phyloP scores from a whole-genome alignment of 2,888 invertebrate species.

The Parnassius glacialis region DNA sequence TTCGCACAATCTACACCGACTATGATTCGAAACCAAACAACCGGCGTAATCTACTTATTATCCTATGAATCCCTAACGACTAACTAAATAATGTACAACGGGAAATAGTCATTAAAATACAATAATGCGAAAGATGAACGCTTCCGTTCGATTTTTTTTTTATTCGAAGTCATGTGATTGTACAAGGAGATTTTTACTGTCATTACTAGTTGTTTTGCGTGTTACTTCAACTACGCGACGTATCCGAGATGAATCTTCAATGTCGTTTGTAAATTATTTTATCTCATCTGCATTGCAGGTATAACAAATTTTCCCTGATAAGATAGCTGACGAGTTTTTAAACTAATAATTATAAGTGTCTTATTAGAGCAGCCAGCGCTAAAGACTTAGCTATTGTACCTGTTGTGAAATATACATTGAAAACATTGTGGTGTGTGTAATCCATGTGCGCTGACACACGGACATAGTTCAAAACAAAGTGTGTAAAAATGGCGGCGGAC shows the following conservation, averaged over 20 bases:
- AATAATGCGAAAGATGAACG: conserved; percentile 1
- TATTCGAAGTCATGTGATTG: no score
- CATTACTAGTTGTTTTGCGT: no score
- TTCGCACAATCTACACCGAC: no score
- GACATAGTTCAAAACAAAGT: conserved; percentile 37
- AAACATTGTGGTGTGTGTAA: conserved; percentile 17
- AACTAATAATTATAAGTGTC: not conserved
- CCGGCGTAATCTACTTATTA: no score
- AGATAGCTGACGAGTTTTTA: conserved; percentile 2
- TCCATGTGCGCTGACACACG: conserved; percentile 42
- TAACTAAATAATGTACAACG: no score
- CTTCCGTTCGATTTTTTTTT: no score
- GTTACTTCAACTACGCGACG: no score
- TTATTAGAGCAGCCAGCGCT: not conserved
- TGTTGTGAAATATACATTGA: conserved; percentile 1
- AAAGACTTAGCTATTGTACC: not conserved
- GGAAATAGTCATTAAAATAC: not conserved
- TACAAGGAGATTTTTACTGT: no score
- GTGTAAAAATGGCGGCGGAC: conserved; percentile 72
- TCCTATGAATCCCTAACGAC: no score
- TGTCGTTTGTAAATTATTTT: conserved; percentile 3
- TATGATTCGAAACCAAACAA: no score
- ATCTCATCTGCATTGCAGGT: conserved; percentile 25
- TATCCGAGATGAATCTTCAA: conserved; percentile 2
- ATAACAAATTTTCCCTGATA: conserved; percentile 20